These are phyloP conservation scores for Ennomos fuscantarius DNA, from an alignment of 2,888 invertebrate genomes.

Conservation along the genomic window DNA sequence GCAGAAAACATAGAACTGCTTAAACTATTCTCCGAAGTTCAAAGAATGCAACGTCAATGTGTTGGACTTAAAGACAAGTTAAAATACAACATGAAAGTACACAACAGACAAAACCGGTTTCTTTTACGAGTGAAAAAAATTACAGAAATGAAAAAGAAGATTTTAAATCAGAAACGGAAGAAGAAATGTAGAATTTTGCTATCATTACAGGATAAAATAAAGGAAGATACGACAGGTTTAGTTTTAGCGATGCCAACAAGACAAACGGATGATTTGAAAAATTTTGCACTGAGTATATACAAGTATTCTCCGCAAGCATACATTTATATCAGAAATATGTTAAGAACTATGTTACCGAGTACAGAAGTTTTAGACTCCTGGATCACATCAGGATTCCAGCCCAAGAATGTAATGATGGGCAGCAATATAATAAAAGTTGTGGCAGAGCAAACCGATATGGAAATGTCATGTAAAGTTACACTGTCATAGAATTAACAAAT, in stretches of 20 bases:
- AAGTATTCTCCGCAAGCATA: constrained; percentile 80
- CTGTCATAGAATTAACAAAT: constrained; percentile 59
- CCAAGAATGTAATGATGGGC: constrained; percentile 63
- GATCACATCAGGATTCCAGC: constrained; percentile 68
- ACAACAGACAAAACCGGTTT: constrained; percentile 67
- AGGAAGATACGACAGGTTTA: constrained; percentile 72
- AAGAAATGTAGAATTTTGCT: constrained; percentile 74
- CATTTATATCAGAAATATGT: constrained; percentile 74
- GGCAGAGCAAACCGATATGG: constrained; percentile 72
- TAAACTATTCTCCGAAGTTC: constrained; percentile 74
- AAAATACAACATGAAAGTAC: constrained; percentile 67
- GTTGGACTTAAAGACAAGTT: constrained; percentile 68
- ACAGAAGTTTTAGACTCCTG: constrained; percentile 75
- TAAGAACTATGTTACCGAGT: constrained; percentile 75
- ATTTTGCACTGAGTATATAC: constrained; percentile 76
- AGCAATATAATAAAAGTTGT: constrained; percentile 69
- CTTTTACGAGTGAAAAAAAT: constrained; percentile 64
- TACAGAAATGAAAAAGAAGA: constrained; percentile 69
- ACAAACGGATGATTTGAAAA: constrained; percentile 77
- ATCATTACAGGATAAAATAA: constrained; percentile 76
- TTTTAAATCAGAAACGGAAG: constrained; percentile 70
- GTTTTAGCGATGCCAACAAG: constrained; percentile 77
- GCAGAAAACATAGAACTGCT: constrained; percentile 58
- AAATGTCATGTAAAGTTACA: constrained; percentile 71
- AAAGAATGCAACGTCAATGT: constrained; percentile 70